Conservation (phyloP, 2,113 vertebrate species). For the Orthonyx spaldingii region DNA sequence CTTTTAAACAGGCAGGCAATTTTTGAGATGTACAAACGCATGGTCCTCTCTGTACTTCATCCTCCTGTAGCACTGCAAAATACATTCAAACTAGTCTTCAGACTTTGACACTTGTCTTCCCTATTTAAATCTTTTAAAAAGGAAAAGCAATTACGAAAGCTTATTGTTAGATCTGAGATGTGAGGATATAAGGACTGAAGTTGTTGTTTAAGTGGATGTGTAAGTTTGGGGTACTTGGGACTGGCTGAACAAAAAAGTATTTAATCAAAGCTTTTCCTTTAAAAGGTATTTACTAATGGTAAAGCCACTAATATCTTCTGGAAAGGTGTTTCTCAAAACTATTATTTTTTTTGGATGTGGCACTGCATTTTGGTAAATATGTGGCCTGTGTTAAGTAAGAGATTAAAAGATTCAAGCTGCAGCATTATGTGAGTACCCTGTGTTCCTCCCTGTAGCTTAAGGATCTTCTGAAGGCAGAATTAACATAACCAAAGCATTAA, state of each 20-base stretch:
- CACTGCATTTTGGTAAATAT: neutral
- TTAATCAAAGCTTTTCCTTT: neutral
- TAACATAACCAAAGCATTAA: neutral
- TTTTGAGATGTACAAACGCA: neutral
- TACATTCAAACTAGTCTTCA: neutral
- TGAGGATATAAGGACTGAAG: neutral
- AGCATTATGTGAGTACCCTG: neutral
- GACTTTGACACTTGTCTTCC: neutral
- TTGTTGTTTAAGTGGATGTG: neutral
- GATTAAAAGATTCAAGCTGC: neutral
- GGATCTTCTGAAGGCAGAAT: neutral
- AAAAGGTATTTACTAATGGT: neutral
- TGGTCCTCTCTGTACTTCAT: neutral
- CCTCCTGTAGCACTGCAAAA: neutral
- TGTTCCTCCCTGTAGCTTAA: neutral
- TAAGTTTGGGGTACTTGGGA: neutral
- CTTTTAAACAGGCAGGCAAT: neutral
- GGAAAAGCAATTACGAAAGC: neutral
- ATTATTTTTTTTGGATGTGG: rapidly evolving
- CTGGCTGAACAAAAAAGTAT: neutral
- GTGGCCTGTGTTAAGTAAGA: neutral
- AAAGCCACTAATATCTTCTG: neutral
- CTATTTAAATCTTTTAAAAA: neutral
- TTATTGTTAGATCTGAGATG: neutral
- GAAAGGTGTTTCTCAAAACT: neutral